Base-by-base conservation (phyloP, 2,113 vertebrate species). In the Embiotoca jacksoni region DNA sequence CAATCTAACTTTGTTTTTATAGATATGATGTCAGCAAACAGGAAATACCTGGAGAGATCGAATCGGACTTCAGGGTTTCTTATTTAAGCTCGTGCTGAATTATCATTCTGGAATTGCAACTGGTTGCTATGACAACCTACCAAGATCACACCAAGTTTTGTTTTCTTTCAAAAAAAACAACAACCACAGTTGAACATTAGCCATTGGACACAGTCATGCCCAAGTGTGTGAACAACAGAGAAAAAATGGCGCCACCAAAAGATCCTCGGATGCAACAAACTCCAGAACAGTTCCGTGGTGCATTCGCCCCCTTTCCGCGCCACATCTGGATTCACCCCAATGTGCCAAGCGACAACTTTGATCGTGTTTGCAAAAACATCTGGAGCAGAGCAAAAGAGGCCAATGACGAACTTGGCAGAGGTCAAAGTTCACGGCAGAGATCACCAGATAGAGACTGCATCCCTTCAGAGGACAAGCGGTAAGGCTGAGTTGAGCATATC, bases 311-410 rank as follows among this genome's bases (percentile, higher is more conserved):
- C 0, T 96, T 96, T 77, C 95, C 95, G 3, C 90, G 96, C 73
- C 92, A 90, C 54, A 89, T 91, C 59, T 97, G 96, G 96, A 94
- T 95, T 64, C 95, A 96, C 35, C 91, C 89, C 1, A 79, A 92
- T 15, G 93, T 92, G 0, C 96, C 95, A 0, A 69, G 53, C 31
- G 96, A 97, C 39, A 74, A 89, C 32, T 70, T 96, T 66, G 96
- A 97, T 32, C 54, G 88, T 14, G 80, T 92, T 35, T 97, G 96
- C 79, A 84, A 92, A n/a, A 87, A 88, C 64, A 96, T 97, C 87
- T 95, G 95, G 93, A 94, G 92, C 8, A 91, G 92, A 0, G 90
- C 88, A 0, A 93, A 94, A 41, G 32, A 72, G 35, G 30, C 8
- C 14, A 2, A 35, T 8, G 30, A 36, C 7, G 4, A n/a, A 15